Base-by-base conservation (phyloP, 1,140 invertebrate genomes). In the Ostrea edulis region DNA sequence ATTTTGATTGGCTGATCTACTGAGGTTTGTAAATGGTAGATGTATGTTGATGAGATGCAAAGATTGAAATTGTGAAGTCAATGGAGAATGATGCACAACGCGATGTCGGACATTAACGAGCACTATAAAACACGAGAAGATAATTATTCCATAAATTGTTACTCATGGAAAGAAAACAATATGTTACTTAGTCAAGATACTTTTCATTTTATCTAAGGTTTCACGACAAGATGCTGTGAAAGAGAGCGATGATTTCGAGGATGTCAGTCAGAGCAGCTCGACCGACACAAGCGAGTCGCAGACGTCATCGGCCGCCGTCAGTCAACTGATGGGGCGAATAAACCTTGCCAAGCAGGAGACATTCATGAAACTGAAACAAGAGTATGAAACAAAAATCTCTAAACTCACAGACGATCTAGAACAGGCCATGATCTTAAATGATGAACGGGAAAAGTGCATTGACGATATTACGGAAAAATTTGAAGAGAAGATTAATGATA, bases 351-450 rank as follows among this genome's bases (percentile, higher is more conserved):
- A 89, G 51, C 86, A 87, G 53, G 84, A 89, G 8, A 87, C 89
- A 8, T 65, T 89, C 0, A 83, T 82, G 52, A 84, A 85, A 83
- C 51, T 89, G 17, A 84, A 84, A n/a, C 84, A 87, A 11, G 89
- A 89, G 54, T 89, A 89, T 87, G 84, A 87, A 25, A 25, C 71
- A 9, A 87, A 89, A 86, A 86, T 89, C 11, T 2, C 81, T 12
- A 51, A 82, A 58, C 52, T 89, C 3, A 86, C 83, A 58, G 71
- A 87, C 17, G 84, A 82, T 4, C 71, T 89, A 51, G 68, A 68
- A 51, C 85, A 89, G 65, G 86, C 71, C 8, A 52, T 51, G n/a
- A 4, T 77, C 12, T 14, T 85, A 35, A 83, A 87, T 25, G 83
- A 88, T 51, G 52, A 82, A 20, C n/a, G 81, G 2, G 87, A 90